Percentiles rank a stretch among this genome's conserved stretches.
Evolutionary conservation across 2,797 vertebrate species (phyloP).

Genomic region (Taenioides sp.): DNA sequence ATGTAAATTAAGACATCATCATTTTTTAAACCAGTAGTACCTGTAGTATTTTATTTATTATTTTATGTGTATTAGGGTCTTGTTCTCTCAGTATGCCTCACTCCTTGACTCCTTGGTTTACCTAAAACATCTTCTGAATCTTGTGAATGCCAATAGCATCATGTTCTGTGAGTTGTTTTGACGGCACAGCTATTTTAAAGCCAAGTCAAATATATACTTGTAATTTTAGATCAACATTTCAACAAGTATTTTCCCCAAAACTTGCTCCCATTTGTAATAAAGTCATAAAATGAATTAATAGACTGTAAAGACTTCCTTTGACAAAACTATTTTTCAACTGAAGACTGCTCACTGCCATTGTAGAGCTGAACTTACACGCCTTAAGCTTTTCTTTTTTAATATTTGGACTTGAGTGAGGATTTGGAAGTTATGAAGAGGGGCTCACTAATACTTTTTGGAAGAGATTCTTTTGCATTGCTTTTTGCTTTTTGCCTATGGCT

Average conservation of each 20-base stretch:
- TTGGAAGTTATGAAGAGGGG: slow-evolving; percentile 52
- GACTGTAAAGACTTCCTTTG: slow-evolving; percentile 10
- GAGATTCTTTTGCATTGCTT: slow-evolving; percentile 35
- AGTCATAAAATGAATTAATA: not conserved
- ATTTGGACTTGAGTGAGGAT: slow-evolving; percentile 47
- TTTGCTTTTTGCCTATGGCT: slow-evolving; percentile 37
- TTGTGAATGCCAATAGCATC: not conserved
- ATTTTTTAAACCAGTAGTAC: too few relatives aligned
- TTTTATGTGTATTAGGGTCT: not conserved
- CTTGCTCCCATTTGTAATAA: not conserved
- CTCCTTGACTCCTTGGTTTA: not conserved
- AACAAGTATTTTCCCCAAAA: not conserved
- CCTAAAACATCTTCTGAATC: not conserved
- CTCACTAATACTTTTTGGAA: slow-evolving; percentile 41
- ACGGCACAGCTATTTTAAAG: not conserved
- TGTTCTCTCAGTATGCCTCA: too few relatives aligned
- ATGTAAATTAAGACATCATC: too few relatives aligned
- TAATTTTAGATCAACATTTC: not conserved
- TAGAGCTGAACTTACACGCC: slow-evolving; percentile 38
- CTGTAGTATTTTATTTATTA: too few relatives aligned
- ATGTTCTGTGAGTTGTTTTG: not conserved
- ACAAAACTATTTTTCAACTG: slow-evolving; percentile 30
- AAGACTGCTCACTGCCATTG: slow-evolving; percentile 19
- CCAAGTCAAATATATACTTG: not conserved
- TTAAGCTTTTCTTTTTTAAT: slow-evolving; percentile 53